Evolutionary conservation across 1,140 invertebrate genomes (phyloP), one percentile per base, ranked within the genome.

Genomic region (Pantala flavescens): DNA sequence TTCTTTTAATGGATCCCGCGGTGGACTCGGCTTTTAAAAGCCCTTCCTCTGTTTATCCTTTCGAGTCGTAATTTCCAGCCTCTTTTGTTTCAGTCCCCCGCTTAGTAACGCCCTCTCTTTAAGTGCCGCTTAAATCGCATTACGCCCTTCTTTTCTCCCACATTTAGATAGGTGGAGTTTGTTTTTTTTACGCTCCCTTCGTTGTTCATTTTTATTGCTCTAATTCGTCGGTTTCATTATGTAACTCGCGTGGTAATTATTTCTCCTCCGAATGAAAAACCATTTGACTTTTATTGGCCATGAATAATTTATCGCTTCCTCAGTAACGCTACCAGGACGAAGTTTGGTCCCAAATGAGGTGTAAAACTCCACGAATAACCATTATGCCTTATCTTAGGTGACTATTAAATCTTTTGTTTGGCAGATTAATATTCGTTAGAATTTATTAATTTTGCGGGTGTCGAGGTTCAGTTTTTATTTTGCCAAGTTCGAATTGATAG

Each of bases 111-210:
- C 49, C 49, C 49, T 63, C 49, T 63, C n/a, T 63, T 63, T 63
- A 63, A 63, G 49, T 63, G 49, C 49, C 49, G 49, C 49, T 63
- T 63, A 63, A 63, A 63, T 63, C 49, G 49, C 49, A 63, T 63
- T 63, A 63, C 49, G 49, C 49, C 49, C 49, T 21, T 21, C 49
- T 21, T 21, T 21, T 63, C n/a, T 63, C 49, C 49, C 49, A 7
- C 49, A 63, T 19, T 16, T 63, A 63, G 49, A 63, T 63, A 16
- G 49, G 49, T 21, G 16, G 49, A n/a, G 49, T 63, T 63, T 21
- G 49, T 16, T 63, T 63, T 63, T n/a, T 63, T 63, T 19, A 63
- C 12, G 49, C 12, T 16, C 49, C n/a, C 12, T 3, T 63, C 49
- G 49, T 21, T 63, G 49, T 63, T 63, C 49, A 63, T 63, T 21